Evolutionary conservation across 2,113 vertebrate species (phyloP), one percentile per base, ranked within the genome.

Genomic region (Stomatorhinus ivindoensis): DNA sequence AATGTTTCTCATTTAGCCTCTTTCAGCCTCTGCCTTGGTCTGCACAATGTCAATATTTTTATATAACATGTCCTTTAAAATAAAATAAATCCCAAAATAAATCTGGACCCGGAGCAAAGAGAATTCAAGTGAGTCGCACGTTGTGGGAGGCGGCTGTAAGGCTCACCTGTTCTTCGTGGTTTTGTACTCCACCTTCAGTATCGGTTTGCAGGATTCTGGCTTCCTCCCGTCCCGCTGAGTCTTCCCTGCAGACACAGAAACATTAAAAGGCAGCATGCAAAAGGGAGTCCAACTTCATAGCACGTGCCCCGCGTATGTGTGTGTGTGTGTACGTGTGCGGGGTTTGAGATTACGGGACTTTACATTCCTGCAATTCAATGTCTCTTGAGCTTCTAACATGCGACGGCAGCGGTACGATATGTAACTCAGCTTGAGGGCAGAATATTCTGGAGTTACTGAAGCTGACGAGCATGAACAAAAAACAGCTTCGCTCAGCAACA

Each of bases 151-250:
- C 39, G 13, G 13, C 27, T 11, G 24, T 13, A 21, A 17, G 0
- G 3, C 90, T 88, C 94, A 98, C 98, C 97, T 98, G 95, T 91
- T 99, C 93, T 96, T 98, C 93, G 96, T 97, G 39, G 98, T 99
- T 94, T 99, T 99, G 94, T 99, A 98, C 90, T 99, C 98, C 93
- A 99, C 98, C 95, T 99, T 99, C 90, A 99, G 96, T 90, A 99
- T 99, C 4, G 98, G 98, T 94, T 99, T 99, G 95, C 98, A 99
- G 0, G 98, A 96, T 90, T 99, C 98, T 93, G 88, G 39, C 51
- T 99, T 99, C 93, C 95, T 98, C 24, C 97, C 98, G 89, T 99
- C 98, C 94, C 95, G 97, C 89, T 97, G 97, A 93, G 95, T 96
- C 94, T 99, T 99, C 91, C 97, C 98, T 99, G 90, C 53, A 89